Base-by-base conservation (phyloP, 2,888 invertebrate genomes). In the Habrosyne pyritoides region DNA sequence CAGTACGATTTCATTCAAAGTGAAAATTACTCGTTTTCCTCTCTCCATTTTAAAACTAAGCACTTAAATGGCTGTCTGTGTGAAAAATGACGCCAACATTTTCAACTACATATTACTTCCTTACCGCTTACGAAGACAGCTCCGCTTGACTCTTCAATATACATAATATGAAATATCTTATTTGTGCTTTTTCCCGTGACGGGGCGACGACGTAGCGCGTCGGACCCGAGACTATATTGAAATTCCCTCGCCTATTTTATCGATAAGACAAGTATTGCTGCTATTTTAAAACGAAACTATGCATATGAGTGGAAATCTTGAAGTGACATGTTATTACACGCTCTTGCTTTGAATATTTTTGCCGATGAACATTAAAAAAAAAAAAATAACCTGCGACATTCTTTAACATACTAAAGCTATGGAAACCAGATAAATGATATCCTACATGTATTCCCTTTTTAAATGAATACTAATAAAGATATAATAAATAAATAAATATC, bases 91-190 rank as follows among this genome's bases (percentile, higher is more conserved):
- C 60, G 60, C 54, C 49, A 36, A 60, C 56, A 67, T 71, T 66
- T 68, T 64, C 52, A 60, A 55, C 59, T 59, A 60, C 63, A 64
- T 69, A 69, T 73, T 77, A 65, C 63, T 65, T 60, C 61, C 57
- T 57, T 54, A 51, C 26, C 18, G 47, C 59, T 64, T 60, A 55
- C 54, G 8, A 42, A 54, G 30, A 50, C 50, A 49, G 52, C 47
- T 53, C 30, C 53, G 55, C 50, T 57, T 64, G 55, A 52, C 57
- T 56, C 53, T 63, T 65, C 59, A 63, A 57, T 73, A 71, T n/a
- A n/a, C n/a, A n/a, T 80, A 71, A 71, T 69, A 73, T 63, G 64
- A 71, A 79, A 84, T 78, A 74, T 80, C 71, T 77, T 77, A 76
- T 77, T 81, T 72, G 69, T 69, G 69, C 69, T 71, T 80, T 77